phyloP scores from a whole-genome alignment of 2,797 vertebrate genomes.

The Gallinago solitaria region DNA sequence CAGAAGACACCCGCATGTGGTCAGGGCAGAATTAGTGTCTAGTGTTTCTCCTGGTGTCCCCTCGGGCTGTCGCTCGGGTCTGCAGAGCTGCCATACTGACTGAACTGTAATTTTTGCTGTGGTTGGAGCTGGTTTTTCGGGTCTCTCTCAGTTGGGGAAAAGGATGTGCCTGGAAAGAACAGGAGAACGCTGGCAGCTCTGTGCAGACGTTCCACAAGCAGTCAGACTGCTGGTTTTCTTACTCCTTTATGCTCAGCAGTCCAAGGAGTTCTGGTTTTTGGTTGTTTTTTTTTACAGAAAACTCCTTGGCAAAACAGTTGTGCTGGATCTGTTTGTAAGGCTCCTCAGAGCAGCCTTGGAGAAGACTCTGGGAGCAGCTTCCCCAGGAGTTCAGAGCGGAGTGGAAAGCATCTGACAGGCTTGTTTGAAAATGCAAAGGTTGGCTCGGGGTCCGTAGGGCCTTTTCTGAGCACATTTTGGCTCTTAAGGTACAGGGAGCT shows the following conservation, averaged over 20 bases:
- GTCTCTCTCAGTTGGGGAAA: not conserved
- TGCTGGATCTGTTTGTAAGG: not conserved
- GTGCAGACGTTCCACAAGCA: not conserved
- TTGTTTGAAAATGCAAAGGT: not conserved
- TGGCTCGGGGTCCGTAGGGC: not conserved
- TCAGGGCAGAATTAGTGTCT: not conserved
- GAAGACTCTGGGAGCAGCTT: not conserved
- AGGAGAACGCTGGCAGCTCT: not conserved
- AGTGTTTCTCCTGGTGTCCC: not conserved
- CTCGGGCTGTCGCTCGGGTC: not conserved
- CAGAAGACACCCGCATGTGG: fast-evolving
- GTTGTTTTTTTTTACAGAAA: not conserved
- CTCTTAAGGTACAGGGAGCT: not conserved
- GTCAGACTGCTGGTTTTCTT: not conserved
- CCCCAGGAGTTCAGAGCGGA: not conserved
- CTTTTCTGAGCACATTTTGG: not conserved
- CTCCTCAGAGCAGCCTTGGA: not conserved
- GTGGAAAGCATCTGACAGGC: not conserved
- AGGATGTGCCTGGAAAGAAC: not conserved
- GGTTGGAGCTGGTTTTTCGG: not conserved
- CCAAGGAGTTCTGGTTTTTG: not conserved
- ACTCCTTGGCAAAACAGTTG: not conserved
- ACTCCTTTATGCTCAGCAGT: not conserved
- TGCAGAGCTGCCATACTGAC: not conserved
- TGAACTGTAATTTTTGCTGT: not conserved